These are phyloP conservation scores for Macrosiphum euphorbiae DNA, from an alignment of 2,888 invertebrate genomes.

Conservation along the genomic window DNA sequence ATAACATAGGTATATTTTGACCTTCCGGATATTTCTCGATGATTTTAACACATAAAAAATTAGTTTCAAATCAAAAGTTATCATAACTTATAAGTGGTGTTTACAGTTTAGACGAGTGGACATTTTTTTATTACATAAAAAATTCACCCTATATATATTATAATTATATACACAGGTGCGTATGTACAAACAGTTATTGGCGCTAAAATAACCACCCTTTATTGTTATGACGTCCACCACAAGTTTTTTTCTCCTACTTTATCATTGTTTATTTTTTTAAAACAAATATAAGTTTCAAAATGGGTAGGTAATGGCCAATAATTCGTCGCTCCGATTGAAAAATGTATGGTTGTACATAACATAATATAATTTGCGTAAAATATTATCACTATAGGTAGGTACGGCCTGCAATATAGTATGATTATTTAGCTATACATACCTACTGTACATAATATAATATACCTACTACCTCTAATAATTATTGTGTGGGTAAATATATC, in stretches of 20 bases:
- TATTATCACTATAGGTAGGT: background rate
- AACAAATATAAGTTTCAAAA: background rate
- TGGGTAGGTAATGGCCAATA: background rate
- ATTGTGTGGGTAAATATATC: conserved; percentile 16
- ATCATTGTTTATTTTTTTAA: background rate
- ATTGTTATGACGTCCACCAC: background rate
- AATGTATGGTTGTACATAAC: background rate
- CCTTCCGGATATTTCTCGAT: background rate
- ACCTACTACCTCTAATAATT: background rate
- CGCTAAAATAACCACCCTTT: background rate
- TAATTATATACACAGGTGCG: background rate
- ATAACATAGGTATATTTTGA: background rate
- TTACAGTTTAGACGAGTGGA: background rate
- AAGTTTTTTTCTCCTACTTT: background rate
- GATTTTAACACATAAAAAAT: background rate
- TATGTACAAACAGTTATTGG: background rate
- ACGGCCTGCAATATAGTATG: background rate
- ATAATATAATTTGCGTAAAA: background rate
- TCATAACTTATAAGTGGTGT: background rate
- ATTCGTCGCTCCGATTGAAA: background rate
- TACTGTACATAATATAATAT: background rate
- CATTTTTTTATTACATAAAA: background rate
- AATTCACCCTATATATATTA: background rate
- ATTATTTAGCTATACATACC: background rate
- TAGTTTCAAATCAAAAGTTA: background rate